Percentiles rank a stretch among this genome's conserved stretches.
Evolutionary conservation across 2,797 vertebrate genomes (phyloP).

Genomic region (Trachops cirrhosus): DNA sequence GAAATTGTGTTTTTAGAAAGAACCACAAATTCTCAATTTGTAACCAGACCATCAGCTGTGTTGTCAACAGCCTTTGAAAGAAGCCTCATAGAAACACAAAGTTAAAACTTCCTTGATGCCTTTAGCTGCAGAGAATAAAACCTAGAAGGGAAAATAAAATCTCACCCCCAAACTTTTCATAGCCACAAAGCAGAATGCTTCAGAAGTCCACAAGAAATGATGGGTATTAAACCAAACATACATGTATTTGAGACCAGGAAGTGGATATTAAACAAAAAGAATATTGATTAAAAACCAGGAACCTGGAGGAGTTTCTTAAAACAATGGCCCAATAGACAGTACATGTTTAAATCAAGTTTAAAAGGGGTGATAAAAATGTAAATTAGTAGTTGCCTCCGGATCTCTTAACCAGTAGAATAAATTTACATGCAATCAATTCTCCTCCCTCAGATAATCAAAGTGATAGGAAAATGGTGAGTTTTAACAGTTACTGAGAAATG

Average conservation of each 20-base stretch:
- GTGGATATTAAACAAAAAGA: neutral
- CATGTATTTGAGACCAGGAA: too few relatives aligned
- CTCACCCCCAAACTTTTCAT: neutral
- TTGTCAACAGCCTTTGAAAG: neutral
- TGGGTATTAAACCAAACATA: neutral
- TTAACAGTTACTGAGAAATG: neutral
- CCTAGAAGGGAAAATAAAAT: conserved; percentile 10
- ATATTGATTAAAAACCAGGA: conserved; percentile 4
- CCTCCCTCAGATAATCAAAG: neutral
- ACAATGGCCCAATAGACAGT: neutral
- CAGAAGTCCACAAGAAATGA: conserved; percentile 36
- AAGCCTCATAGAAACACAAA: conserved; percentile 26
- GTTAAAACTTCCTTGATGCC: conserved; percentile 19
- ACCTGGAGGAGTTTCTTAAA: conserved; percentile 3
- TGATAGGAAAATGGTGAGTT: neutral
- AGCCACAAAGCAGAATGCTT: conserved; percentile 18
- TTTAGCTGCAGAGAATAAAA: conserved; percentile 47
- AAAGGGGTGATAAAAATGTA: conserved; percentile 28
- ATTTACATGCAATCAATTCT: neutral
- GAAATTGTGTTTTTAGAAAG: conserved; percentile 28
- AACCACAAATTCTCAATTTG: neutral
- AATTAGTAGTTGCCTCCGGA: neutral
- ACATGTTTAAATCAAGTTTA: conserved; percentile 18
- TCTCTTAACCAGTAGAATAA: conserved; percentile 21
- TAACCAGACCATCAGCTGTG: conserved; percentile 1